Conservation (phyloP, 92 coral and sea anemone species). For the Blastomussa wellsi region DNA sequence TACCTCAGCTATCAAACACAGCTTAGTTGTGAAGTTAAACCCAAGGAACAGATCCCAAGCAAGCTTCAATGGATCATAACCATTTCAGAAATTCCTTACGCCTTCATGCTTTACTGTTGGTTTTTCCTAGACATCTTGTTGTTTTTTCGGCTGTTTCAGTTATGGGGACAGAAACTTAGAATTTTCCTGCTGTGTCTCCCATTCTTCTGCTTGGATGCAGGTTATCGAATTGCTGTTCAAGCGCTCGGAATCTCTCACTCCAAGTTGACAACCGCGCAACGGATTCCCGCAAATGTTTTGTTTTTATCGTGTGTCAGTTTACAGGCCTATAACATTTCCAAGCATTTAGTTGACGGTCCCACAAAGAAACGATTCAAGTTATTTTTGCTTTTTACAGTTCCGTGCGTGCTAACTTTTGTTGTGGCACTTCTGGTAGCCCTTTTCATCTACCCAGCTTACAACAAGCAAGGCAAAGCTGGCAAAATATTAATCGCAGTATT, state of each 20-base stretch:
- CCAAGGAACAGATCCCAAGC: not conserved
- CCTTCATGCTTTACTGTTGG: not conserved
- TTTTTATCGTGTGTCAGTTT: not conserved
- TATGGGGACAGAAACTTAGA: not conserved
- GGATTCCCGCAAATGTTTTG: not conserved
- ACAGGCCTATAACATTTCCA: not conserved
- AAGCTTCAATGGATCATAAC: constrained; percentile 5
- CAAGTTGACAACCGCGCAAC: not conserved
- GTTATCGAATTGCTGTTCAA: constrained; percentile 6
- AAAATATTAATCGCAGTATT: constrained; percentile 13
- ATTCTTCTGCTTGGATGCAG: constrained; percentile 5
- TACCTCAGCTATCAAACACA: not conserved
- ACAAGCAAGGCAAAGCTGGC: constrained; percentile 14
- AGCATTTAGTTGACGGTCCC: not conserved
- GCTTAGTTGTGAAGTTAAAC: not conserved
- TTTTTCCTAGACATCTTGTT: not conserved
- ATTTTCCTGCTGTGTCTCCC: not conserved
- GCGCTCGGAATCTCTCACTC: constrained; percentile 4
- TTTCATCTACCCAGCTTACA: constrained; percentile 6
- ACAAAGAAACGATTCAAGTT: not conserved
- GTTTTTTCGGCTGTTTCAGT: constrained; percentile 2
- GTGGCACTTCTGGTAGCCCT: not conserved
- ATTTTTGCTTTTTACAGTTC: not conserved
- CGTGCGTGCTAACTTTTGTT: not conserved
- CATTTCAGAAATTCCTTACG: not conserved